Percentiles rank a stretch among this genome's conserved stretches.
These are phyloP conservation scores for Gorsachius goisagi DNA, from an alignment of 2,113 vertebrate species.

Conservation along the genomic window DNA sequence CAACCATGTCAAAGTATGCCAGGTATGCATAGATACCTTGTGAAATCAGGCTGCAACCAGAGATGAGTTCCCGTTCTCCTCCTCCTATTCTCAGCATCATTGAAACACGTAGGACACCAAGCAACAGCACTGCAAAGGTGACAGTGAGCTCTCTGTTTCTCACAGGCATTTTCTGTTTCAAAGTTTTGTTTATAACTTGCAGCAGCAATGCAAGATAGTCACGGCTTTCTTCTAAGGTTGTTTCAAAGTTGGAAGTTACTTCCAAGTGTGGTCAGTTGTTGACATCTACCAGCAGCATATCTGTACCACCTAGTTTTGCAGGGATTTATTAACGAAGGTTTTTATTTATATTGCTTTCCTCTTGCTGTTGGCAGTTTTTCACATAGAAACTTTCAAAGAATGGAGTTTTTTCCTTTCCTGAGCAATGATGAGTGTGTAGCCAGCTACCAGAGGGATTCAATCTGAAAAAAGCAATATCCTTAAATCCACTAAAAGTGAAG, in stretches of 20 bases:
- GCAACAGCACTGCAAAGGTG: neutral
- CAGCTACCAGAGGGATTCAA: neutral
- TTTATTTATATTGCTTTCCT: neutral
- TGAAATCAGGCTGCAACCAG: neutral
- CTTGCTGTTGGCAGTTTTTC: neutral
- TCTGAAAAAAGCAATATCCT: neutral
- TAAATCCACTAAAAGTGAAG: neutral
- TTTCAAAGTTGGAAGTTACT: neutral
- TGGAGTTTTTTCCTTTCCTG: neutral
- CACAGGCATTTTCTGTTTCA: neutral
- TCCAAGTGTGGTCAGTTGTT: neutral
- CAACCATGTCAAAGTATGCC: neutral
- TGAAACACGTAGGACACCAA: neutral
- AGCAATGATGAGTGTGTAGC: neutral
- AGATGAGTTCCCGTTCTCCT: neutral
- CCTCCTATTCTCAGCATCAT: neutral
- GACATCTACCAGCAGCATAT: neutral
- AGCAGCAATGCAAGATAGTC: neutral
- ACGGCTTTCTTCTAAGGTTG: neutral
- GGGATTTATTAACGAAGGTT: neutral
- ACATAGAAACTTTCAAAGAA: neutral
- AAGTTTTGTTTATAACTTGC: neutral
- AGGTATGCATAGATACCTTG: no score
- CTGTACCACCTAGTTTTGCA: neutral
- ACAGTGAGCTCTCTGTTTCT: neutral